These are phyloP conservation scores for Hyaena hyaena DNA, from an alignment of 2,113 vertebrate species.

Conservation along the genomic window DNA sequence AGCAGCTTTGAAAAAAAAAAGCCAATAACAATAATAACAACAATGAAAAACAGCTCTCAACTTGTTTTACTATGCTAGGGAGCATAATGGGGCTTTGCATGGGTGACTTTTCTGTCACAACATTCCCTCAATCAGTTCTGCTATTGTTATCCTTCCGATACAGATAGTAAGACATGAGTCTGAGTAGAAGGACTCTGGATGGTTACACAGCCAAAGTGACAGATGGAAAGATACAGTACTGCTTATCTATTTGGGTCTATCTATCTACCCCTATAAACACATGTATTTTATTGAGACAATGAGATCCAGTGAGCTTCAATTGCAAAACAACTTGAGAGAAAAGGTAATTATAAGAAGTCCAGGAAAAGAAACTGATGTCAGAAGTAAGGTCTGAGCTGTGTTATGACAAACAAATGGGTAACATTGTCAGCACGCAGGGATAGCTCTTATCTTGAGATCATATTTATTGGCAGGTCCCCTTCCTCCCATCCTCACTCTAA, in stretches of 20 bases:
- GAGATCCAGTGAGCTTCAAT: not conserved
- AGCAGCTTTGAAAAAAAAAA: not conserved
- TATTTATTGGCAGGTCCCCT: not conserved
- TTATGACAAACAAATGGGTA: not conserved
- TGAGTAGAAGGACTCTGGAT: not conserved
- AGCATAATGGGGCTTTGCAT: not conserved
- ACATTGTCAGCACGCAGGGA: not conserved
- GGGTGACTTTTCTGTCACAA: not conserved
- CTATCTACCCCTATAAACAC: not conserved
- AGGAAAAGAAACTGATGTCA: not conserved
- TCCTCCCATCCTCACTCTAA: not conserved
- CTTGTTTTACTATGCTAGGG: not conserved
- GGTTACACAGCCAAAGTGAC: not conserved
- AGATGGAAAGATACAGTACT: not conserved
- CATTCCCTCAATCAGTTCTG: not conserved
- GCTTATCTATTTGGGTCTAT: not conserved
- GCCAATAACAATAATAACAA: not conserved
- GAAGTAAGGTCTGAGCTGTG: not conserved
- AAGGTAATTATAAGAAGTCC: not conserved
- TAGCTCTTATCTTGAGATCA: not conserved
- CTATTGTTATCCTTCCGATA: not conserved
- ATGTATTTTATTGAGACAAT: not conserved
- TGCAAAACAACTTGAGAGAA: constrained; percentile 22
- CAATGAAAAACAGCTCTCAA: not conserved
- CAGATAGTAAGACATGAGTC: not conserved